Conservation (phyloP, 2,113 vertebrate genomes). For the Xiphophorus maculatus region DNA sequence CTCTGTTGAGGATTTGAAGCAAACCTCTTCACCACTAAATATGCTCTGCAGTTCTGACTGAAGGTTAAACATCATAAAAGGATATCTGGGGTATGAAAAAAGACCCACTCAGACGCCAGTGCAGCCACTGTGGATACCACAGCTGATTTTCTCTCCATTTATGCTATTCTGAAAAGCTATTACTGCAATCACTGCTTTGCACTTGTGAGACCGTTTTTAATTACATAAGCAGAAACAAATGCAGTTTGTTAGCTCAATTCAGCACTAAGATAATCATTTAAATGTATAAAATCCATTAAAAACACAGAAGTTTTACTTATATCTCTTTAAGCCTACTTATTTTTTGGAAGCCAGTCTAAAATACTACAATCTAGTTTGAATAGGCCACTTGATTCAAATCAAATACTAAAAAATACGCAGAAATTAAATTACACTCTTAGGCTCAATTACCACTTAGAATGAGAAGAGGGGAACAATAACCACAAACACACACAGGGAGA, state of each 20-base stretch:
- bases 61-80: conserved; percentile 47
- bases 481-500: neutral
- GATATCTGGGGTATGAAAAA: conserved; percentile 11
- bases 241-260: neutral
- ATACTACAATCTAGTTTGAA: conserved; percentile 42
- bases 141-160: conserved; percentile 32
- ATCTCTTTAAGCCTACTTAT: conserved; percentile 18
- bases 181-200: conserved; percentile 8
- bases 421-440: conserved; percentile 53
- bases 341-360: conserved; percentile 47
- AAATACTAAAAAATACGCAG: conserved; percentile 54
- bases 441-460: conserved; percentile 57
- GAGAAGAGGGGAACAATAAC: conserved; percentile 36
- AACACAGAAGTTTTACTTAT: conserved; percentile 11
- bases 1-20: conserved; percentile 51
- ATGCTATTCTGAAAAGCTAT: conserved; percentile 9
- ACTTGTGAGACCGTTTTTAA: conserved; percentile 11
- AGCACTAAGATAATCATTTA: conserved; percentile 17
- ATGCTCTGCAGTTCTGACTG: conserved; percentile 24
- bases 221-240: conserved; percentile 24
- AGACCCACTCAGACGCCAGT: conserved; percentile 29
- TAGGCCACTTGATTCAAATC: conserved; percentile 43
- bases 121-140: conserved; percentile 26
- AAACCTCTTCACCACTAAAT: conserved; percentile 39
- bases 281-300: conserved; percentile 25